These are phyloP conservation scores for Philypnodon macrostomus DNA, from an alignment of 2,797 vertebrate genomes.

Conservation along the genomic window DNA sequence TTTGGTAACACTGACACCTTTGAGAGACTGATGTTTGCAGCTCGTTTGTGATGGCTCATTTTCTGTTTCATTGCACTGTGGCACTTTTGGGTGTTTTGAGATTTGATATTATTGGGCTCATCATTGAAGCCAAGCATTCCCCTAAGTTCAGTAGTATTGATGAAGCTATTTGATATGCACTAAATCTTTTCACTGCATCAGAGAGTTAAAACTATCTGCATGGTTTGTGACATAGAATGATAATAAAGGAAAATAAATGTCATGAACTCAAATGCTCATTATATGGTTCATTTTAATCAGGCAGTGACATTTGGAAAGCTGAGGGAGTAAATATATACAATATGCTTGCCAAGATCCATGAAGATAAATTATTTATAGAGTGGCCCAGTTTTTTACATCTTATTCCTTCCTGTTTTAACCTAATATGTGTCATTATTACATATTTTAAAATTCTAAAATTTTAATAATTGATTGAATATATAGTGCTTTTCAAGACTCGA, in stretches of 20 bases:
- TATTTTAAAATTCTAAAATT: too few relatives aligned
- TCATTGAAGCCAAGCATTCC: constrained; percentile 14
- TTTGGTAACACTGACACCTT: too few relatives aligned
- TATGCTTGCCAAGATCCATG: too few relatives aligned
- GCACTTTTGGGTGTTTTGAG: constrained; percentile 23
- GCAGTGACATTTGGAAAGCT: background rate
- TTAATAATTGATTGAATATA: too few relatives aligned
- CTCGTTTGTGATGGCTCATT: constrained; percentile 30
- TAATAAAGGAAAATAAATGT: constrained; percentile 1
- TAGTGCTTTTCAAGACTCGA: too few relatives aligned
- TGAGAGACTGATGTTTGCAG: too few relatives aligned
- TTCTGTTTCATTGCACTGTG: constrained; percentile 21
- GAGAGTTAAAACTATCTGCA: background rate
- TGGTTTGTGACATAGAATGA: background rate
- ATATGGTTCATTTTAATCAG: background rate
- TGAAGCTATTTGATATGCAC: constrained; percentile 8
- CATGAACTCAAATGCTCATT: constrained; percentile 6
- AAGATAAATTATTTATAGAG: too few relatives aligned
- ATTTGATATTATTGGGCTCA: constrained; percentile 41
- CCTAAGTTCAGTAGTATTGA: constrained; percentile 17
- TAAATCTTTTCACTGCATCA: background rate
- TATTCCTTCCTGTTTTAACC: too few relatives aligned
- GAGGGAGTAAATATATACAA: background rate
- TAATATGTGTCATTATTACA: too few relatives aligned
- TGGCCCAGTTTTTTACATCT: too few relatives aligned